Evolutionary conservation across 2,113 vertebrate species (phyloP).

Genomic region (Eudyptes chrysolophus): DNA sequence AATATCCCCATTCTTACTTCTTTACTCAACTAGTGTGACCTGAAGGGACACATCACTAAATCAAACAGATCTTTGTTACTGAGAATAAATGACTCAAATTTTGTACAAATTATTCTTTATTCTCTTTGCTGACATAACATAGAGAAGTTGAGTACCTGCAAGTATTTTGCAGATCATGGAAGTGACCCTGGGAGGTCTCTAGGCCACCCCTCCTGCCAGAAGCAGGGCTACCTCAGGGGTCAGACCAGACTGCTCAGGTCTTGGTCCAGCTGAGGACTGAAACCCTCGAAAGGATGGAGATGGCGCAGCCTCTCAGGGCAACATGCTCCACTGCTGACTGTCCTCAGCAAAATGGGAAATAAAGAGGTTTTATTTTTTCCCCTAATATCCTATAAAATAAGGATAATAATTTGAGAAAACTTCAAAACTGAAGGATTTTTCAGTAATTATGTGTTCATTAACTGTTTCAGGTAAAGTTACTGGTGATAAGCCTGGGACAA

Average conservation of each 20-base stretch:
- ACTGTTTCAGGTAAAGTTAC: not conserved
- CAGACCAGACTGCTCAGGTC: accelerated
- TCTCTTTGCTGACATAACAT: not conserved
- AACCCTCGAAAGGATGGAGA: not conserved
- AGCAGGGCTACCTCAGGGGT: not conserved
- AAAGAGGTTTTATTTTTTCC: not conserved
- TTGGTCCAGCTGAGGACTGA: not conserved
- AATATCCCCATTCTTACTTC: not conserved
- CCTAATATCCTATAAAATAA: not conserved
- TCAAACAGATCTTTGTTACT: not conserved
- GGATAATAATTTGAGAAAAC: not conserved
- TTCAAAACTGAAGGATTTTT: not conserved
- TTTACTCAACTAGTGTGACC: not conserved
- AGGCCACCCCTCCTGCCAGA: not conserved
- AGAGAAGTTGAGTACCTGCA: not conserved
- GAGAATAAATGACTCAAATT: not conserved
- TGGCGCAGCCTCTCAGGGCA: not conserved
- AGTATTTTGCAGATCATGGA: not conserved
- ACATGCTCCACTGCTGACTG: not conserved
- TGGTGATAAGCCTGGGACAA: not conserved
- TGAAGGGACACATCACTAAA: not conserved
- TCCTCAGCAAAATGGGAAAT: not conserved
- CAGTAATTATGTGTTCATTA: not conserved
- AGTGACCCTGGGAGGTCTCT: not conserved
- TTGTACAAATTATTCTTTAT: not conserved